phyloP scores from a whole-genome alignment of 1,140 invertebrate species.

The Drosophila grimshawi region DNA sequence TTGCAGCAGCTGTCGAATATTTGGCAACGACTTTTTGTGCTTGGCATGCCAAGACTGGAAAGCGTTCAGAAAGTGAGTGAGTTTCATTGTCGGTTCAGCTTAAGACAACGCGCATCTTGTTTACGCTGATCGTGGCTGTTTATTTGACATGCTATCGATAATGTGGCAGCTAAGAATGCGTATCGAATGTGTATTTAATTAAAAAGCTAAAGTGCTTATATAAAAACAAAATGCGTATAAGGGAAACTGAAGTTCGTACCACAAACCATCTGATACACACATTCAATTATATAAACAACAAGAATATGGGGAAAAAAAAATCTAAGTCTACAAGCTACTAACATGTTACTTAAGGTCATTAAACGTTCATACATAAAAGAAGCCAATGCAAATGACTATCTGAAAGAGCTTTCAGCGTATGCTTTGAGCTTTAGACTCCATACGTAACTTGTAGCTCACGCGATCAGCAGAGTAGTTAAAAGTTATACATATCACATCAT shows the following conservation, averaged over 20 bases:
- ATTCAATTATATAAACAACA: not conserved
- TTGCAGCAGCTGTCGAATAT: slow-evolving; percentile 57
- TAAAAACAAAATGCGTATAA: too few relatives aligned
- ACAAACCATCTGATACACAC: not conserved
- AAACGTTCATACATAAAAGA: not conserved
- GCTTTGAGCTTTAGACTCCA: slow-evolving; percentile 5
- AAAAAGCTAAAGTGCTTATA: not conserved
- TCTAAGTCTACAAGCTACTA: not conserved
- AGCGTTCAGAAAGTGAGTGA: slow-evolving; percentile 39
- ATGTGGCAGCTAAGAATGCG: slow-evolving; percentile 20
- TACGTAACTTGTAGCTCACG: not conserved
- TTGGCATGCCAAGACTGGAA: slow-evolving; percentile 48
- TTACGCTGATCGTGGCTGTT: slow-evolving; percentile 25
- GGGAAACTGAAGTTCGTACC: not conserved
- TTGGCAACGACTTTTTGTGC: slow-evolving; percentile 63
- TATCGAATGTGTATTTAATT: not conserved
- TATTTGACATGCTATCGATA: slow-evolving; percentile 34
- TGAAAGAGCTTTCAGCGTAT: slow-evolving; percentile 5
- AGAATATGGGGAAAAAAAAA: too few relatives aligned
- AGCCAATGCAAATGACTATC: slow-evolving; percentile 14
- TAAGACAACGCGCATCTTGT: slow-evolving; percentile 28
- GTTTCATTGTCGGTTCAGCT: slow-evolving; percentile 6
- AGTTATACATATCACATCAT: slow-evolving; percentile 8
- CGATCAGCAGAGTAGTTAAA: slow-evolving; percentile 13
- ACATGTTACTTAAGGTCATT: not conserved